A percentile compares a stretch with the other conserved stretches of the same genome.
Evolutionary conservation across 2,888 invertebrate genomes (phyloP).

Genomic region (Caenorhabditis zanzibari): DNA sequence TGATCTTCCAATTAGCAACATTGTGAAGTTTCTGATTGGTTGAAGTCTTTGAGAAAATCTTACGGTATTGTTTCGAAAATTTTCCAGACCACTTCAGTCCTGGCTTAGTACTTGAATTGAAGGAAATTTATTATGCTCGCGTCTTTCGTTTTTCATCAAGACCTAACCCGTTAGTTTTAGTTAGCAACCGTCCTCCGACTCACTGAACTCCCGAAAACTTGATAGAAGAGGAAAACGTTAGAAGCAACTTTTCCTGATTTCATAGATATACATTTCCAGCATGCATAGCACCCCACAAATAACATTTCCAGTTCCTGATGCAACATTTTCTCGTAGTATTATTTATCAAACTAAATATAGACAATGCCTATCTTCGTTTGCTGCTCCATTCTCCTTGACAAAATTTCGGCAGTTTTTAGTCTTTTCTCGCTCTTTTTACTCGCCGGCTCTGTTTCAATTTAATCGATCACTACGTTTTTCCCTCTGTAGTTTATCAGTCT

Average conservation of each 20-base stretch:
- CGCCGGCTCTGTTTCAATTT: slow-evolving; percentile 31
- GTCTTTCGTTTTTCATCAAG: too few species aligned
- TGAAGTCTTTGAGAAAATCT: not conserved
- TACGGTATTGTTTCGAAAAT: too few species aligned
- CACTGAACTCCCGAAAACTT: too few species aligned
- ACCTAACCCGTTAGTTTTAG: too few species aligned
- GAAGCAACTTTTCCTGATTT: too few species aligned
- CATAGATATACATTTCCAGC: too few species aligned
- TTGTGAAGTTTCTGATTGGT: too few species aligned
- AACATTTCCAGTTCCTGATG: not conserved
- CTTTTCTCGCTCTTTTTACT: slow-evolving; percentile 15
- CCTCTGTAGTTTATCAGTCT: slow-evolving; percentile 40
- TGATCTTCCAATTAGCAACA: too few species aligned
- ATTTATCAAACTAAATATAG: slow-evolving; percentile 24
- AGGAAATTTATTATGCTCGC: not conserved
- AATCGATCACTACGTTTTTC: slow-evolving; percentile 28
- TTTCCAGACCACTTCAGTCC: not conserved
- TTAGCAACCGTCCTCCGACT: too few species aligned
- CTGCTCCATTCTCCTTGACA: slow-evolving; percentile 12
- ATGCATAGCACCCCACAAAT: not conserved
- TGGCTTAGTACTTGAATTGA: not conserved
- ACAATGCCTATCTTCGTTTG: not conserved
- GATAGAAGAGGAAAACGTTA: too few species aligned
- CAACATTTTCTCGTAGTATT: slow-evolving; percentile 10
- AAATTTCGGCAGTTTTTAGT: slow-evolving; percentile 3